Conservation (phyloP, 2,888 invertebrate species). For the Polietes domitor region DNA sequence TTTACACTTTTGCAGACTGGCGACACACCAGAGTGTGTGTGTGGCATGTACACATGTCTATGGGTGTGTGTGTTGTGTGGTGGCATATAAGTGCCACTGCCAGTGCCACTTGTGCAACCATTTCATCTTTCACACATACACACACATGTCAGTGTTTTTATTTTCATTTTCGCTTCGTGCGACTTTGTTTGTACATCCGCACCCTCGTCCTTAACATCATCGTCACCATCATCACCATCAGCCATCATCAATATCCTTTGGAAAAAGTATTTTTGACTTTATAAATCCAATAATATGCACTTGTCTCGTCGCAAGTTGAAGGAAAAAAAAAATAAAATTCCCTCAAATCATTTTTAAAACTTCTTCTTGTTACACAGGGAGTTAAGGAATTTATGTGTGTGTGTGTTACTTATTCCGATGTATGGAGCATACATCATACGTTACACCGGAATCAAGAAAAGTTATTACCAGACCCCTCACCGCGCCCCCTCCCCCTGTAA, state of each 20-base stretch:
- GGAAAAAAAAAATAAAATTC: slow-evolving; percentile 63
- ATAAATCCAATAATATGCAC: slow-evolving; percentile 68
- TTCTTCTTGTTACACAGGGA: slow-evolving; percentile 2
- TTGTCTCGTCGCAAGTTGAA: slow-evolving; percentile 43
- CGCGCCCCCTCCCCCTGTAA: background rate
- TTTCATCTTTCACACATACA: background rate
- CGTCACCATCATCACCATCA: background rate
- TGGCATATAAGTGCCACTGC: slow-evolving; percentile 21
- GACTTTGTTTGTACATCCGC: background rate
- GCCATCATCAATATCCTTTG: slow-evolving; percentile 10
- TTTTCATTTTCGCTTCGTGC: background rate
- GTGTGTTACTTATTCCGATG: background rate
- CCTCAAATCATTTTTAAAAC: slow-evolving; percentile 65
- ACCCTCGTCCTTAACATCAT: background rate
- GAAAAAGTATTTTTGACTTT: slow-evolving; percentile 54
- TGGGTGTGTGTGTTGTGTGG: background rate
- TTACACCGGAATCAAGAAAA: background rate
- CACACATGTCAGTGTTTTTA: background rate
- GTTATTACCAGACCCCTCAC: slow-evolving; percentile 32
- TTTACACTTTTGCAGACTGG: background rate
- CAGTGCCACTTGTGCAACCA: background rate
- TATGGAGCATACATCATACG: background rate
- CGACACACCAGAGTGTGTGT: slow-evolving; percentile 3
- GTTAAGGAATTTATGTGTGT: slow-evolving; percentile 28
- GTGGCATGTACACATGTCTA: background rate